Conservation (phyloP, 2,888 invertebrate species). For the Osmoderma eremita region DNA sequence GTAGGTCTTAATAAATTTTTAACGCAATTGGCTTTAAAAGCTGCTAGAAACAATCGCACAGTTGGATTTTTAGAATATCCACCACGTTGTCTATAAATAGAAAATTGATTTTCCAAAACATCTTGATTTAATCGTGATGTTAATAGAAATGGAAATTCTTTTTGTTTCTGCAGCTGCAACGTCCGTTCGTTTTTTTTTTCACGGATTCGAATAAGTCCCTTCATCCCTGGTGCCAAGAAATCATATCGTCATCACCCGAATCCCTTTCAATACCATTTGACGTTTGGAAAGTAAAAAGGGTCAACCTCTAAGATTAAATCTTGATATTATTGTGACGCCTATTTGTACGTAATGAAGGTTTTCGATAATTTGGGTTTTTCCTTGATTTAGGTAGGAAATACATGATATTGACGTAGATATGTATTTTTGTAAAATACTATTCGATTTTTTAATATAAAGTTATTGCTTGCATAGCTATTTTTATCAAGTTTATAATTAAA, state of each 20-base stretch:
- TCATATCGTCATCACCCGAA: slow-evolving; percentile 2
- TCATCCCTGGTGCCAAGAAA: slow-evolving; percentile 16
- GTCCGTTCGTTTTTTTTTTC: no score
- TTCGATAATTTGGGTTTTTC: no score
- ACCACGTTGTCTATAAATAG: slow-evolving; percentile 37
- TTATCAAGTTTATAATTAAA: no score
- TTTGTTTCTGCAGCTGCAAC: not conserved
- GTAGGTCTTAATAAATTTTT: slow-evolving; percentile 22
- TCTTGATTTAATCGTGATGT: slow-evolving; percentile 43
- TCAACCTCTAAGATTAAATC: slow-evolving; percentile 14
- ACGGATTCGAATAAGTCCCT: slow-evolving; percentile 4
- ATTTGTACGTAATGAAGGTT: no score
- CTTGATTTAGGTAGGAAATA: no score
- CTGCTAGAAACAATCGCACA: slow-evolving; percentile 22
- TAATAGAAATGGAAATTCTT: slow-evolving; percentile 25
- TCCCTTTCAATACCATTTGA: slow-evolving; percentile 10
- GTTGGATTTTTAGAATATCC: slow-evolving; percentile 37
- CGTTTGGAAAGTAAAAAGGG: slow-evolving; percentile 2
- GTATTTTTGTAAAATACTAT: no score
- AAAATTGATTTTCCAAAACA: slow-evolving; percentile 43
- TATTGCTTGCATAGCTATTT: no score
- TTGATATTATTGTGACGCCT: slow-evolving; percentile 8
- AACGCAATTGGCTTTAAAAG: slow-evolving; percentile 20
- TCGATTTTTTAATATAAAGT: no score
- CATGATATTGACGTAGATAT: no score